These are phyloP conservation scores for Pristionchus japonicus DNA, from an alignment of 2,888 invertebrate species.

Conservation along the genomic window DNA sequence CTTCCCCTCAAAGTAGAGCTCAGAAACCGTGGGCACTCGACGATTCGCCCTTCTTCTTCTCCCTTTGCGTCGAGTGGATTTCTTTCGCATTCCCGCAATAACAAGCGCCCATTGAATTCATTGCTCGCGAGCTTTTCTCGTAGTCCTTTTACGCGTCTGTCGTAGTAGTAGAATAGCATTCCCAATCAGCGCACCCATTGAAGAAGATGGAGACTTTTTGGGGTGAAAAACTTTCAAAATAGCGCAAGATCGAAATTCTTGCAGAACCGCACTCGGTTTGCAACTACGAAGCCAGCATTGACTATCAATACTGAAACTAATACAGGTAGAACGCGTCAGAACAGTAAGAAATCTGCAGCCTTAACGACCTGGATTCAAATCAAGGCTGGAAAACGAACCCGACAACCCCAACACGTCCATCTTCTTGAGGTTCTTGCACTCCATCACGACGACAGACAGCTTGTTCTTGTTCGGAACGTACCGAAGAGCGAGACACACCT, in stretches of 20 bases:
- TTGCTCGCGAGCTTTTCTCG: not conserved
- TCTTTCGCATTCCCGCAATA: not conserved
- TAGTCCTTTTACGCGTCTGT: not conserved
- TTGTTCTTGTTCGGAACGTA: constrained; percentile 99
- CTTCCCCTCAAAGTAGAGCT: not conserved
- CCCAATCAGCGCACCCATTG: not conserved
- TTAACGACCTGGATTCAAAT: too few relatives aligned
- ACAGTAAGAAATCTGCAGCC: too few relatives aligned
- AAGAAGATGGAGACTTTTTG: not conserved
- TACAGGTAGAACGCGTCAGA: too few relatives aligned
- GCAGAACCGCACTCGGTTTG: too few relatives aligned
- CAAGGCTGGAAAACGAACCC: too few relatives aligned
- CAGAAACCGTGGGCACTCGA: not conserved
- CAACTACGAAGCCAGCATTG: too few relatives aligned
- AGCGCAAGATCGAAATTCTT: too few relatives aligned
- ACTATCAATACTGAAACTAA: too few relatives aligned
- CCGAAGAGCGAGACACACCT: constrained; percentile 98
- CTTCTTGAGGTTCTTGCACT: constrained; percentile 99
- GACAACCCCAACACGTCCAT: constrained; percentile 99
- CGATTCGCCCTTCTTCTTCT: not conserved
- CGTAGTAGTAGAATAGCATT: not conserved
- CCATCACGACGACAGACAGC: constrained; percentile 96
- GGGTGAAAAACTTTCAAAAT: not conserved
- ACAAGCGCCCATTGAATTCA: not conserved
- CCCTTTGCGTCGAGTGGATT: constrained; percentile 6